Evolutionary conservation across 2,797 vertebrate species (phyloP), one percentile per base, ranked within the genome.

Genomic region (Moxostoma hubbsi): DNA sequence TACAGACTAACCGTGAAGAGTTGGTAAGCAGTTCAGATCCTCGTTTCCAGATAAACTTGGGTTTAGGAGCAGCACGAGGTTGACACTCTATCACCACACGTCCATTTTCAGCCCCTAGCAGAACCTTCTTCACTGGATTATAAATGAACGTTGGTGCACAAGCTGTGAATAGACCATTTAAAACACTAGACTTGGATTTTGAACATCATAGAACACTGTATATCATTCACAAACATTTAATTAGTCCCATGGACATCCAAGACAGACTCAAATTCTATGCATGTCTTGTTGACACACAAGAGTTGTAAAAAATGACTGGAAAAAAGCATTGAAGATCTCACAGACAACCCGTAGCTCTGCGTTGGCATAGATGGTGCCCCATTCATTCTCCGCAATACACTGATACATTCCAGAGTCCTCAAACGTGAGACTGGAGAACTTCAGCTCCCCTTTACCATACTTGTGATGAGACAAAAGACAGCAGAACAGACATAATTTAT

Each of bases 401-500:
- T 99, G 98, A 88, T 99, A 99, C 96, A 99, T 99, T 78, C 98
- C 97, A 0, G 96, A 96, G 87, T 99, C 95, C 0, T 95, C 95
- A 70, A 97, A 95, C 0, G 94, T 97, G 84, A 99, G 90, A 5
- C 95, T 93, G 83, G 95, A 95, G 63, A 99, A 95, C 87, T 95
- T 95, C 81, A 99, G 81, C 86, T 99, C 96, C 45, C 97, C 97
- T 90, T 96, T 97, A 16, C 95, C 95, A 80, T 95, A 96, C 97
- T 98, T 78, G 7, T 65, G 6, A 65, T 18, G 36, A 75, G 43
- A 63, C 12, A 2, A 59, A 57, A 57, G 13, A 6, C 5, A 50
- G 7, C 7, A 51, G 1, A 70, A 46, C 36, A 54, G 1, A 58
- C 2, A 62, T 7, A 5, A 6, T 12, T 61, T 16, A 45, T 36